These are phyloP conservation scores for Nemotelus nigrinus DNA, from an alignment of 2,888 invertebrate genomes.

Conservation along the genomic window DNA sequence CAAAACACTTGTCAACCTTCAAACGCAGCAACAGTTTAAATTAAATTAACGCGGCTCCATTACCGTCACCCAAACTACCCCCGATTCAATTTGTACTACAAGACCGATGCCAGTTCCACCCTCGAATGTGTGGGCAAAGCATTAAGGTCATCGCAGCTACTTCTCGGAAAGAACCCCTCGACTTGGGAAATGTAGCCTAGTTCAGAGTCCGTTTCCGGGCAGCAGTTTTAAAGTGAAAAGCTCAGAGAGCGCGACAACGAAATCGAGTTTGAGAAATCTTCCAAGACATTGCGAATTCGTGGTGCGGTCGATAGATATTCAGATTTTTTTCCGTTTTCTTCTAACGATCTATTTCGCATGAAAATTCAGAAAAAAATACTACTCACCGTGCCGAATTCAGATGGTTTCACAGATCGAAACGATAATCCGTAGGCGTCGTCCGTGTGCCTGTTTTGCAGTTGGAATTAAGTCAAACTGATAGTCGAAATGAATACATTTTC, in stretches of 20 bases:
- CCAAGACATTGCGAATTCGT: conserved; percentile 9
- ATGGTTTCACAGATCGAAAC: too few species aligned
- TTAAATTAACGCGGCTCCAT: too few species aligned
- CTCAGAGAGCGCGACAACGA: not conserved
- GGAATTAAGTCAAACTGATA: too few species aligned
- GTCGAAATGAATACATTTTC: not conserved
- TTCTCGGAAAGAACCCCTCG: too few species aligned
- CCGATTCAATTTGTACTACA: too few species aligned
- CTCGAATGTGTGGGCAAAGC: too few species aligned
- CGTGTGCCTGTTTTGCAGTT: not conserved
- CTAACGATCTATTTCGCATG: not conserved
- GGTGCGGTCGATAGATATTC: not conserved
- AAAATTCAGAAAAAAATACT: not conserved
- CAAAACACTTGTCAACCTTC: too few species aligned
- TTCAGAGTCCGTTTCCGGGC: not conserved
- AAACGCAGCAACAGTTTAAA: too few species aligned
- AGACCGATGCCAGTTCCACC: too few species aligned
- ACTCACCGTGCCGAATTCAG: not conserved
- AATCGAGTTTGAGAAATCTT: not conserved
- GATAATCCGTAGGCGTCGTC: not conserved
- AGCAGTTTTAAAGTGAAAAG: not conserved
- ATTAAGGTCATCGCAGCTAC: too few species aligned
- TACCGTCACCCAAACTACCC: too few species aligned
- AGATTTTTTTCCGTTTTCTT: too few species aligned
- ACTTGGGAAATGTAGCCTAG: not conserved